Base-by-base conservation (phyloP, 2,113 vertebrate species). In the Coryphaenoides rupestris region DNA sequence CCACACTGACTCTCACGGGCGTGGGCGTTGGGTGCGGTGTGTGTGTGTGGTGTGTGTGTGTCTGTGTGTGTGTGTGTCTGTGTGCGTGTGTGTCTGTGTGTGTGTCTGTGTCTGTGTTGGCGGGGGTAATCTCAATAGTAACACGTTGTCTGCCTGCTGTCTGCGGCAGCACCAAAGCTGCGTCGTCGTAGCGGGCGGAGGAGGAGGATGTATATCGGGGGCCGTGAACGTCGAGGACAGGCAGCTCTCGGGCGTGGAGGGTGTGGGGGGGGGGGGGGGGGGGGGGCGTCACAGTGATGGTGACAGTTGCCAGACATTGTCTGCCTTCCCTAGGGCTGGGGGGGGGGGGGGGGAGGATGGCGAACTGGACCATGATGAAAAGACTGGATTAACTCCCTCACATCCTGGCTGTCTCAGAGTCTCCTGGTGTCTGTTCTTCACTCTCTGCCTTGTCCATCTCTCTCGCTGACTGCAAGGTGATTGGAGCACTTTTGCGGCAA, bases 231-330 rank as follows among this genome's bases (percentile, higher is more conserved):
- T n/a, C n/a, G 72, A 63, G 65, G 56, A 62, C 33, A 59, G 73
- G 66, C 56, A 72, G 73, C 68, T 68, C 62, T 68, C 68, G 66
- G 66, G 72, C 69, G 71, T 58, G 71, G 75, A 67, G 60, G n/a
- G n/a, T n/a, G n/a, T n/a, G n/a, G n/a, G n/a, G n/a, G n/a, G n/a
- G n/a, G n/a, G n/a, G n/a, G n/a, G n/a, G n/a, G n/a, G n/a, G n/a
- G n/a, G 69, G 62, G 69, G 75, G 75, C 78, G 73, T 80, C 74
- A 60, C 78, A 70, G 75, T 58, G 78, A 80, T 67, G 83, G 80
- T 84, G 75, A 79, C 80, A 75, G 75, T 76, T 83, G 65, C 54
- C 64, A 83, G 72, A 87, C 78, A 77, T 74, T 76, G 73, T 16
- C 66, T 71, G 57, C 55, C 74, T 74, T 52, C 78, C 81, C 65